A percentile compares a stretch with the other conserved stretches of the same genome.
These are phyloP conservation scores for Aelia acuminata DNA, from an alignment of 2,888 invertebrate species.

Conservation along the genomic window DNA sequence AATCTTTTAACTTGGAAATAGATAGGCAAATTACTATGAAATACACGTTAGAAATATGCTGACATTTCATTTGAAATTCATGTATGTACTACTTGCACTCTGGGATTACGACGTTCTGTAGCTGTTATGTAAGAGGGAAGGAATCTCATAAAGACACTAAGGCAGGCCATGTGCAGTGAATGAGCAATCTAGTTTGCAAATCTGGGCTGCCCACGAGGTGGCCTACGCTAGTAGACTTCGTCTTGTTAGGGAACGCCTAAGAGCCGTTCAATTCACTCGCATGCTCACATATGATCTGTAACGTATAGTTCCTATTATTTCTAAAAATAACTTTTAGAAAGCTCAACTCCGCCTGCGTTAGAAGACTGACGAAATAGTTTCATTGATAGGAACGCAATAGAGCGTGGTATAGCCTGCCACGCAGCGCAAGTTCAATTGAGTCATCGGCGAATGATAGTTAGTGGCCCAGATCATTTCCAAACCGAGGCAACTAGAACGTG, in stretches of 20 bases:
- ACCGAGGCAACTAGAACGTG: conserved; percentile 7
- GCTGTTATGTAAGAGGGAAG: neutral
- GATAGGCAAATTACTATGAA: too few relatives aligned
- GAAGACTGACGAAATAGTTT: neutral
- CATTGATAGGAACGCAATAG: neutral
- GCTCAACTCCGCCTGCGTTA: neutral
- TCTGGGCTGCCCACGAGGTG: conserved; percentile 27
- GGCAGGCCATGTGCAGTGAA: conserved; percentile 29
- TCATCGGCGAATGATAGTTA: neutral
- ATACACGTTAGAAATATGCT: neutral
- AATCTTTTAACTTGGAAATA: too few relatives aligned
- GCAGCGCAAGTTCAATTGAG: conserved; percentile 11
- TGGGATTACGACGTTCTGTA: neutral
- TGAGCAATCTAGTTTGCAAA: conserved; percentile 57
- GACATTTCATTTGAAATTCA: neutral
- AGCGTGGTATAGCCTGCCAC: neutral
- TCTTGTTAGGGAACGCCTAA: conserved; percentile 37
- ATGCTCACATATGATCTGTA: neutral
- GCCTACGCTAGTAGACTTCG: conserved; percentile 11
- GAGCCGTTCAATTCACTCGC: neutral
- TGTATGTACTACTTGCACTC: neutral
- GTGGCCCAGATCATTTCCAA: neutral
- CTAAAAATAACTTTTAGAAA: neutral
- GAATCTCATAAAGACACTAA: conserved; percentile 35
- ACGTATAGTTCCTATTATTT: neutral